A percentile compares a stretch with the other conserved stretches of the same genome.
Evolutionary conservation across 2,113 vertebrate species (phyloP).

Genomic region (Anoura caudifer): DNA sequence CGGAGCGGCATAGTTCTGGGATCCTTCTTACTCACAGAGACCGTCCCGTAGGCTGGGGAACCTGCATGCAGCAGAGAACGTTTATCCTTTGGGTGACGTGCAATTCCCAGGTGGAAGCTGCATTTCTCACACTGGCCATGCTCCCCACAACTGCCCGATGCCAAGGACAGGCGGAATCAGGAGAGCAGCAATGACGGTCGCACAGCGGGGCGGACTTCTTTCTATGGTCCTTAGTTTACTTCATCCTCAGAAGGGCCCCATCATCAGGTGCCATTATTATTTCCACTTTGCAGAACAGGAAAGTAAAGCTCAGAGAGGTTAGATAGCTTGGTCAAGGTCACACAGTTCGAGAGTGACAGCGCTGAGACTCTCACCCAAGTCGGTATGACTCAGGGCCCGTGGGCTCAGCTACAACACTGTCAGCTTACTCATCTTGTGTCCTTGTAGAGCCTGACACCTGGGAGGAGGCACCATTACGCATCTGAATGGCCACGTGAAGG

Average conservation of each 20-base stretch:
- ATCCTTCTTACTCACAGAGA: background rate
- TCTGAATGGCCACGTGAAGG: background rate
- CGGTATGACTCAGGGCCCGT: fast-evolving
- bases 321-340: background rate
- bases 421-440: background rate
- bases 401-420: background rate
- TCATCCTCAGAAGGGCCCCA: background rate
- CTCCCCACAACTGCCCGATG: background rate
- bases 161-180: background rate
- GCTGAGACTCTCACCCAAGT: background rate
- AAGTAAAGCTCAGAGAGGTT: background rate
- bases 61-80: too few relatives aligned
- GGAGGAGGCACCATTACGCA: background rate
- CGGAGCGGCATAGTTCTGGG: background rate
- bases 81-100: background rate
- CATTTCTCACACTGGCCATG: background rate
- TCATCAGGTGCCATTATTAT: background rate
- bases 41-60: background rate
- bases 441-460: background rate
- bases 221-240: background rate
- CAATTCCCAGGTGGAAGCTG: background rate
- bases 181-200: background rate
- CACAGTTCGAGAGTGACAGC: background rate
- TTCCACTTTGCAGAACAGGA: background rate
- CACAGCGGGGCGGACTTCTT: background rate